Percentiles rank a stretch among this genome's conserved stretches.
Conservation (phyloP, 2,113 vertebrate genomes). For the Ceyx melanurus region DNA sequence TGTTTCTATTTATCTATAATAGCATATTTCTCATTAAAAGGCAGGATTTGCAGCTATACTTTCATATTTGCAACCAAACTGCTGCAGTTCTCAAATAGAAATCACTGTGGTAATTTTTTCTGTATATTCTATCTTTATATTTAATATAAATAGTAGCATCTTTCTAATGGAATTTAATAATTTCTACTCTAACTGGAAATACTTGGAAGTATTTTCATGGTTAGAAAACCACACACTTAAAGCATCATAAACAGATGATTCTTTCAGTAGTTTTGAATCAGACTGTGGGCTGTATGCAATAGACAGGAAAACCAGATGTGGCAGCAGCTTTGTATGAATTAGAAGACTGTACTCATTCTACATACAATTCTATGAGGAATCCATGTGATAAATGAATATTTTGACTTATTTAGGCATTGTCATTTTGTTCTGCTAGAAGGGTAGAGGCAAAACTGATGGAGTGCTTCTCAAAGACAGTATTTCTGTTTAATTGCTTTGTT, state of each 20-base stretch:
- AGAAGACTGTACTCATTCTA: background rate
- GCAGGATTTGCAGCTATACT: background rate
- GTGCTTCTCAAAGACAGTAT: background rate
- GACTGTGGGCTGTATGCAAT: background rate
- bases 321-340: background rate
- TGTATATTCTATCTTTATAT: background rate
- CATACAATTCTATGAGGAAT: background rate
- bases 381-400: background rate
- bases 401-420: background rate
- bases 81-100: background rate
- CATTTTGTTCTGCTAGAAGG: background rate
- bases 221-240: background rate
- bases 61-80: background rate
- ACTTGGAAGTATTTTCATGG: background rate
- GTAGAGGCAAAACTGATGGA: background rate
- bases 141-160: background rate
- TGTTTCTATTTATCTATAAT: background rate
- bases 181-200: background rate
- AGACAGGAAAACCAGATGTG: background rate
- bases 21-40: background rate
- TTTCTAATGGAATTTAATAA: background rate
- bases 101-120: background rate
- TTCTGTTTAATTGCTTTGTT: background rate
- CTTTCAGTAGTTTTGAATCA: background rate
- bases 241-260: background rate